Percentiles rank a stretch among this genome's conserved stretches.
These are phyloP conservation scores for Melinaea menophilus DNA, from an alignment of 2,888 invertebrate genomes.

Conservation along the genomic window DNA sequence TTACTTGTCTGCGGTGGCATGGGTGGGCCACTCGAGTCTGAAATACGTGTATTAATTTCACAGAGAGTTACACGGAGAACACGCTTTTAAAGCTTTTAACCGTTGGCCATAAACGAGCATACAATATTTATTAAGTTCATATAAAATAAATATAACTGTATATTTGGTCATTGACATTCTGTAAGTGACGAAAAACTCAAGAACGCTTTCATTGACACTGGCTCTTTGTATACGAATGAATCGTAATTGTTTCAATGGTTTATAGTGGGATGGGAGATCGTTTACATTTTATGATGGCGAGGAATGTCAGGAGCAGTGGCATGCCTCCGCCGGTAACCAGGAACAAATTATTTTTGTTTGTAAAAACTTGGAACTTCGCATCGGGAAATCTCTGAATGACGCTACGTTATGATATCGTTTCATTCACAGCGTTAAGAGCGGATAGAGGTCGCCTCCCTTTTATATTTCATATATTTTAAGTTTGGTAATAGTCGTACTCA, in stretches of 20 bases:
- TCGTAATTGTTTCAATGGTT: constrained; percentile 56
- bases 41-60: not conserved
- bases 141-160: constrained; percentile 2
- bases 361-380: constrained; percentile 50
- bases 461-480: not conserved
- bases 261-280: constrained; percentile 54
- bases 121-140: constrained; percentile 32
- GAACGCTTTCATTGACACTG: constrained; percentile 48
- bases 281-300: constrained; percentile 70
- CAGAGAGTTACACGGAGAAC: constrained; percentile 3
- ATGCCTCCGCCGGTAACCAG: constrained; percentile 60
- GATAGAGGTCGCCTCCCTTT: constrained; percentile 33
- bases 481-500: constrained; percentile 13
- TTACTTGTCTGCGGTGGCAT: not conserved
- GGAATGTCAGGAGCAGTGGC: constrained; percentile 55
- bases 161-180: constrained; percentile 4
- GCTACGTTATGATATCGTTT: constrained; percentile 50
- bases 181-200: not conserved
- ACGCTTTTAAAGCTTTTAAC: constrained; percentile 26
- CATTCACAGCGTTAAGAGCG: constrained; percentile 32
- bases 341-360: constrained; percentile 65
- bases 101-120: constrained; percentile 26
- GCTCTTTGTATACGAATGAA: constrained; percentile 15
- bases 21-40: not conserved
- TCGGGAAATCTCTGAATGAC: constrained; percentile 67